Evolutionary conservation across 2,113 vertebrate genomes (phyloP), one percentile per base, ranked within the genome.

Genomic region (Megalops atlanticus): DNA sequence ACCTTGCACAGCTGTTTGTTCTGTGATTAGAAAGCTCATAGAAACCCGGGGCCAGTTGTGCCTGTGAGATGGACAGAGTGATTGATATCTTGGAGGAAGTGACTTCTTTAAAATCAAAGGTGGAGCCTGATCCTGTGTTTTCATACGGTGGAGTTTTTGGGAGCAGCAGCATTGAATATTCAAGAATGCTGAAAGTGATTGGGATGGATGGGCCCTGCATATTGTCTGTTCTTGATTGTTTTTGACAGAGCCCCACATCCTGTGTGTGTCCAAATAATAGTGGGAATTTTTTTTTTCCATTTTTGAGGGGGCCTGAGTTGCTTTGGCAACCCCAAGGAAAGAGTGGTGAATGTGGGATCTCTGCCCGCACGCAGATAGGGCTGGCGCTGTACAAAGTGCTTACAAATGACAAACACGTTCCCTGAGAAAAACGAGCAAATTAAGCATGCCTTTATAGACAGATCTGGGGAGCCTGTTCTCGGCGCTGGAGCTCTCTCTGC

Each of bases 361-460:
- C 31, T 72, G 70, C 70, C 38, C 70, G 1, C 2, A 2, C 1
- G 11, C 58, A 72, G 21, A 21, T 1, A 16, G 8, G 4, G 36
- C 2, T 21, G 35, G 69, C 15, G 11, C n/a, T 35, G 40, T 39
- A 71, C 40, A 71, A 31, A 79, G 41, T 35, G 27, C 39, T 71
- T 31, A 12, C 39, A 39, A n/a, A 69, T 76, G 38, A 81, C 45
- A 75, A 76, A 76, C 54, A 76, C 38, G 38, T 76, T 68, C n/a
- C 41, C 33, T 1, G 24, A 24, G 16, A 76, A 15, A 24, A 27
- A 6, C 18, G 74, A 45, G 33, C 5, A 76, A 45, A 81, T 38
- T 39, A 43, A 72, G 41, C 27, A 81, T 33, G 72, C 69, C 27
- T 81, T 64, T 76, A 76, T 38, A 38, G 52, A 40, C 16, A 58